Evolutionary conservation across 2,113 vertebrate species (phyloP).

Genomic region (Piprites chloris): DNA sequence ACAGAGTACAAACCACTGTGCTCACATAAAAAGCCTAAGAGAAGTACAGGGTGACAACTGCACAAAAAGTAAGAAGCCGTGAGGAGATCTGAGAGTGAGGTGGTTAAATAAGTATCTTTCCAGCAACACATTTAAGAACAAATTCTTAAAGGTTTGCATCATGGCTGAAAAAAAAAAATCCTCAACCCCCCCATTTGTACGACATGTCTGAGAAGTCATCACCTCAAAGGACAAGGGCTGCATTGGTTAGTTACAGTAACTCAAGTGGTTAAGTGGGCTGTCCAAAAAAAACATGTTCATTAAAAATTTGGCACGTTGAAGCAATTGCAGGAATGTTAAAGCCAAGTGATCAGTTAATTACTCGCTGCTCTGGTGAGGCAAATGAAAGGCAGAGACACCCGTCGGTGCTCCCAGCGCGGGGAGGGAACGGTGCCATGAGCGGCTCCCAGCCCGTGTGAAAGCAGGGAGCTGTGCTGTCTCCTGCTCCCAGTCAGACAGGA

Average conservation of each 20-base stretch:
- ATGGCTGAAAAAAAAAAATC: background rate
- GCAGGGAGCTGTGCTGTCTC: background rate
- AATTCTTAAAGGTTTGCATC: background rate
- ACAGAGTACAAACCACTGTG: background rate
- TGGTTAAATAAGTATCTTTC: background rate
- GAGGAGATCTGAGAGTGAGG: background rate
- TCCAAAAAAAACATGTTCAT: background rate
- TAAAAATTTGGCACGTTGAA: background rate
- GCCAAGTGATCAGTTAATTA: conserved; percentile 14
- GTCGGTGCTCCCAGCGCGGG: background rate
- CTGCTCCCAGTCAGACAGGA: background rate
- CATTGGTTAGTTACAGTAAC: background rate
- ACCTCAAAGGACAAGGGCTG: background rate
- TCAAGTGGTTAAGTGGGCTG: background rate
- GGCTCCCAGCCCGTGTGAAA: background rate
- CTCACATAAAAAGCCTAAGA: background rate
- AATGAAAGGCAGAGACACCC: background rate
- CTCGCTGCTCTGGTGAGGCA: background rate
- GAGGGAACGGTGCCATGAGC: background rate
- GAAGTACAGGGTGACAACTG: background rate
- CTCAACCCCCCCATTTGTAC: background rate
- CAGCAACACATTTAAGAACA: background rate
- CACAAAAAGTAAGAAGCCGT: background rate
- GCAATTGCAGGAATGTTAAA: conserved; percentile 7
- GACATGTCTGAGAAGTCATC: background rate